These are phyloP conservation scores for Apodemia mormo DNA, from an alignment of 2,888 invertebrate species.

Conservation along the genomic window DNA sequence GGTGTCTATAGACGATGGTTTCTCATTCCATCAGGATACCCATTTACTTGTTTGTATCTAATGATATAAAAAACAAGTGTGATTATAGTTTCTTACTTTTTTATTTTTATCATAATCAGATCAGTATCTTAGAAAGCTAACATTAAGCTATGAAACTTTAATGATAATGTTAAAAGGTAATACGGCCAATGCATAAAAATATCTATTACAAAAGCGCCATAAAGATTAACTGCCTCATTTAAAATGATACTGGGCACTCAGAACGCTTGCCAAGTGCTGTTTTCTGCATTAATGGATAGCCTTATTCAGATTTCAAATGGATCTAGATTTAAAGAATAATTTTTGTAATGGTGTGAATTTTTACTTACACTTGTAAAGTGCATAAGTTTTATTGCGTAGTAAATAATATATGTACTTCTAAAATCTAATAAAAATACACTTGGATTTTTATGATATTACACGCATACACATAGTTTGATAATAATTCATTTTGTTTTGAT, in stretches of 20 bases:
- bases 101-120: not conserved
- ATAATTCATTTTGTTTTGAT: too few species aligned
- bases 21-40: too few species aligned
- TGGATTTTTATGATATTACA: too few species aligned
- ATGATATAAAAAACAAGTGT: too few species aligned
- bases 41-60: too few species aligned
- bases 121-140: not conserved
- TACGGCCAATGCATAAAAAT: conserved; percentile 37
- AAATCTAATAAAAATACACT: too few species aligned
- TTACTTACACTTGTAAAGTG: not conserved
- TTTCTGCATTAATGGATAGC: conserved; percentile 43
- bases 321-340: not conserved
- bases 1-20: too few species aligned
- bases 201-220: conserved; percentile 51
- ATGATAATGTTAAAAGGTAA: conserved; percentile 7
- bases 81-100: not conserved
- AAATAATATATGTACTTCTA: too few species aligned
- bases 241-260: conserved; percentile 71
- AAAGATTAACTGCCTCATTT: conserved; percentile 72
- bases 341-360: not conserved
- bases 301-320: conserved; percentile 40
- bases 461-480: too few species aligned
- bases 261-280: conserved; percentile 67
- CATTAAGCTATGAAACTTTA: conserved; percentile 6
- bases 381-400: too few species aligned